Evolutionary conservation across 2,888 invertebrate species (phyloP).

Genomic region (Phyllotreta cruciferae): DNA sequence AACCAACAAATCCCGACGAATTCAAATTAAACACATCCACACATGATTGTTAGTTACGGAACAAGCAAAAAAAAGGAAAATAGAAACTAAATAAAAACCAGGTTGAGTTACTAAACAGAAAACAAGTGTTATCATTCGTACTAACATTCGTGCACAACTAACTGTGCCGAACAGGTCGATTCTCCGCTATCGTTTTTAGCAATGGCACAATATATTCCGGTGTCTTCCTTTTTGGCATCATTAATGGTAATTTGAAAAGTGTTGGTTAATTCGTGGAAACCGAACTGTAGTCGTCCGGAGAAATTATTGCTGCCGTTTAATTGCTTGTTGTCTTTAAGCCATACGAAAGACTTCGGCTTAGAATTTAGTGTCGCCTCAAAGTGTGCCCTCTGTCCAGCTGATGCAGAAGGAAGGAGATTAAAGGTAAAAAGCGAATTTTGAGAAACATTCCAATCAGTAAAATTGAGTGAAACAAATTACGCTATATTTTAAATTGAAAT

Average conservation of each 20-base stretch:
- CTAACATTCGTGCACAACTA: slow-evolving; percentile 86
- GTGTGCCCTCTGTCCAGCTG: slow-evolving; percentile 83
- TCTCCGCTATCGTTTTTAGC: slow-evolving; percentile 83
- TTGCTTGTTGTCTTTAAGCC: slow-evolving; percentile 89
- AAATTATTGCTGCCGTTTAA: slow-evolving; percentile 72
- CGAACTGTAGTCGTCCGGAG: slow-evolving; percentile 75
- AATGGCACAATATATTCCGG: slow-evolving; percentile 89
- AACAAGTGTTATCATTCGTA: slow-evolving; percentile 36
- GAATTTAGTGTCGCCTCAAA: slow-evolving; percentile 80
- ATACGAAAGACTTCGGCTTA: slow-evolving; percentile 72
- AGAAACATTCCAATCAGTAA: too few species aligned
- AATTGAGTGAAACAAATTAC: slow-evolving; percentile 10
- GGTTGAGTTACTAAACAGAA: slow-evolving; percentile 12
- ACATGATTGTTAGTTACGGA: too few species aligned
- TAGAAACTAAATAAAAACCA: slow-evolving; percentile 19
- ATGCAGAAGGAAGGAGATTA: slow-evolving; percentile 25
- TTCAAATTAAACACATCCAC: too few species aligned
- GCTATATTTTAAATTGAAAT: neutral
- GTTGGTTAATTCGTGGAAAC: slow-evolving; percentile 66
- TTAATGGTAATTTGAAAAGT: slow-evolving; percentile 76
- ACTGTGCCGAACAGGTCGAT: slow-evolving; percentile 84
- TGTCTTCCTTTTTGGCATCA: slow-evolving; percentile 78
- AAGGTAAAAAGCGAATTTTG: neutral
- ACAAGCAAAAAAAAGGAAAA: slow-evolving; percentile 2
- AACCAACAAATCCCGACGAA: too few species aligned